phyloP scores from a whole-genome alignment of 2,888 invertebrate genomes.

The Hypomecis atomaria region DNA sequence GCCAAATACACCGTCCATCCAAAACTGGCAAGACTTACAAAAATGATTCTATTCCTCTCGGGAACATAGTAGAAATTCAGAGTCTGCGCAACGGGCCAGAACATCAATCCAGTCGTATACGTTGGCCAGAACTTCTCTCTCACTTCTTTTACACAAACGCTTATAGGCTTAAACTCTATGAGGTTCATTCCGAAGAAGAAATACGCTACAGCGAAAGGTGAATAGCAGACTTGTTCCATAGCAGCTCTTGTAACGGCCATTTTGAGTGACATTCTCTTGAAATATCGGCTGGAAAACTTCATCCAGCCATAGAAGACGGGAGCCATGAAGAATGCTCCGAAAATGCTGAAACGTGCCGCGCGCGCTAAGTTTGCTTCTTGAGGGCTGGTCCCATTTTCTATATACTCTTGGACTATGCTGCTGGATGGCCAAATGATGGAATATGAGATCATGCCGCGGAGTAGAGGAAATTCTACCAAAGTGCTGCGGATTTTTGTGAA shows the following conservation, averaged over 20 bases:
- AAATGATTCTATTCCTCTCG: slow-evolving; percentile 89
- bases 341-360: slow-evolving; percentile 88
- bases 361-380: slow-evolving; percentile 82
- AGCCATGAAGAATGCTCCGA: slow-evolving; percentile 89
- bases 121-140: slow-evolving; percentile 79
- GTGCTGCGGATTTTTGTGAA: slow-evolving; percentile 75
- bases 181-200: slow-evolving; percentile 91
- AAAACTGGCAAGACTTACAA: slow-evolving; percentile 89
- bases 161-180: slow-evolving; percentile 86
- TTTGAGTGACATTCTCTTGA: slow-evolving; percentile 55
- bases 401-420: slow-evolving; percentile 87
- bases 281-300: slow-evolving; percentile 71
- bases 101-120: slow-evolving; percentile 85
- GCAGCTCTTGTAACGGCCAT: slow-evolving; percentile 69
- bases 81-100: slow-evolving; percentile 89
- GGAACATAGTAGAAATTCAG: slow-evolving; percentile 89
- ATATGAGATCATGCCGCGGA: slow-evolving; percentile 88
- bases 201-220: slow-evolving; percentile 88
- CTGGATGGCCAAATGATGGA: slow-evolving; percentile 89
- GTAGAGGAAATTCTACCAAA: slow-evolving; percentile 73
- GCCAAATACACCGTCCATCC: slow-evolving; percentile 91
- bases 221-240: slow-evolving; percentile 89
- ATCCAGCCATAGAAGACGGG: slow-evolving; percentile 92
- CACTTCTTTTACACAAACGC: slow-evolving; percentile 87
- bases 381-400: slow-evolving; percentile 60